Percentiles rank a stretch among this genome's conserved stretches.
phyloP scores from a whole-genome alignment of 1,140 invertebrate genomes.

The Augochlora pura region DNA sequence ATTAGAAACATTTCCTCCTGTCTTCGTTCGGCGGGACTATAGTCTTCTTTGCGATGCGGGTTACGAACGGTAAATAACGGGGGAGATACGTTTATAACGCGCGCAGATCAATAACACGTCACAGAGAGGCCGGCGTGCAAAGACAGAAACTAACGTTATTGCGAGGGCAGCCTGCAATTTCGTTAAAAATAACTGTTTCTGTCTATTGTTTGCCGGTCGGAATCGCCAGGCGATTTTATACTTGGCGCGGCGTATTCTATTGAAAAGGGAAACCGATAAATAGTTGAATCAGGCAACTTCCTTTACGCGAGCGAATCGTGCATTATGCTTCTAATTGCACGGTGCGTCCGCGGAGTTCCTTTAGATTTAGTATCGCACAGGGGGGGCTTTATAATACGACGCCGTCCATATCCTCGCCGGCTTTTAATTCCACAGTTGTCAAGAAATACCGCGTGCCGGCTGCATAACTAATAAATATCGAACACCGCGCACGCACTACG shows the following conservation, averaged over 20 bases:
- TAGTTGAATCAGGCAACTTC: neutral
- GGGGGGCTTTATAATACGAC: too few species aligned
- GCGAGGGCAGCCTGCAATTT: constrained; percentile 38
- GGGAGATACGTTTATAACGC: constrained; percentile 29
- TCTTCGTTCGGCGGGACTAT: neutral
- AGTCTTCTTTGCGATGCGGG: too few species aligned
- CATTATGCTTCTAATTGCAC: too few species aligned
- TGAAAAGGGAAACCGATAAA: too few species aligned
- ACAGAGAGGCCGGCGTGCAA: neutral
- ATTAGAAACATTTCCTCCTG: too few species aligned
- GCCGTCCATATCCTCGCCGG: too few species aligned
- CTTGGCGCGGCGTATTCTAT: neutral
- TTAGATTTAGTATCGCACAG: too few species aligned
- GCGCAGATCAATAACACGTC: constrained; percentile 53
- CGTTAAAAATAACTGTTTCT: constrained; percentile 55
- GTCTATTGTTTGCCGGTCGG: constrained; percentile 6
- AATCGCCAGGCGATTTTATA: constrained; percentile 7
- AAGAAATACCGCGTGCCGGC: too few species aligned
- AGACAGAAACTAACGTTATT: constrained; percentile 49
- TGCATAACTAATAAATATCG: neutral
- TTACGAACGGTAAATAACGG: constrained; percentile 43
- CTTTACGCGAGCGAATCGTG: too few species aligned
- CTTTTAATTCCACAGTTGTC: too few species aligned
- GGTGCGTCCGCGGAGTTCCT: too few species aligned
- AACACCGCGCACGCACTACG: neutral